These are phyloP conservation scores for Lepeophtheirus salmonis DNA, from an alignment of 1,140 invertebrate genomes.

Conservation along the genomic window DNA sequence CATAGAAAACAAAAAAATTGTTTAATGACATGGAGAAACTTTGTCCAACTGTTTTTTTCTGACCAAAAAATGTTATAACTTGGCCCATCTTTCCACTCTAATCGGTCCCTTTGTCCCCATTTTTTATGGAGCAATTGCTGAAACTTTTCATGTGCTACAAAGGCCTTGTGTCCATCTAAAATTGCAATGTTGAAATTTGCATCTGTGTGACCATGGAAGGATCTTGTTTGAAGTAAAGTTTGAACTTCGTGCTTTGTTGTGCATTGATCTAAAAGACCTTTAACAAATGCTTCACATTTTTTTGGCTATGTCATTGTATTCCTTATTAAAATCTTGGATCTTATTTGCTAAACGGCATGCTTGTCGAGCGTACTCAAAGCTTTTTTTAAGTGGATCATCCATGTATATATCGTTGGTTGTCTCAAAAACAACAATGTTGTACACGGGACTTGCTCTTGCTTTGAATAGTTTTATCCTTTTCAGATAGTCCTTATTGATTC, in stretches of 20 bases:
- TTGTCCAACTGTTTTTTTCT: background rate
- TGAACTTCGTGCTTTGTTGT: constrained; percentile 17
- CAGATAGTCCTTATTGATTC: constrained; percentile 17
- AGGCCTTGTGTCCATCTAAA: constrained; percentile 17
- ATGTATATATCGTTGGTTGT: constrained; percentile 4
- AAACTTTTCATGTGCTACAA: constrained; percentile 18
- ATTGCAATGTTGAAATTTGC: constrained; percentile 18
- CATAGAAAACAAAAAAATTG: constrained; percentile 6
- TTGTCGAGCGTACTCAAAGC: constrained; percentile 47
- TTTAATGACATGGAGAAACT: constrained; percentile 11
- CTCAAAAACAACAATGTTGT: constrained; percentile 11
- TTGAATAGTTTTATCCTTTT: constrained; percentile 16
- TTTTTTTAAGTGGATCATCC: constrained; percentile 6
- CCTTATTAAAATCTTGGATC: constrained; percentile 31
- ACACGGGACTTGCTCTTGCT: constrained; percentile 15
- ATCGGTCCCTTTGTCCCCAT: constrained; percentile 15
- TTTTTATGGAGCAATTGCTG: constrained; percentile 17
- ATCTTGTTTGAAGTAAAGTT: constrained; percentile 12
- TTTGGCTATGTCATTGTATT: constrained; percentile 12
- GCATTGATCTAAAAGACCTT: constrained; percentile 5
- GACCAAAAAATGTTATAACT: constrained; percentile 18
- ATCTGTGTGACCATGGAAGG: constrained; percentile 12
- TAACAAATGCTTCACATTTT: constrained; percentile 15
- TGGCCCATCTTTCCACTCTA: constrained; percentile 3
- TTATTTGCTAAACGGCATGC: constrained; percentile 70